These are phyloP conservation scores for Calliphora vomitoria DNA, from an alignment of 2,888 invertebrate species.

Conservation along the genomic window DNA sequence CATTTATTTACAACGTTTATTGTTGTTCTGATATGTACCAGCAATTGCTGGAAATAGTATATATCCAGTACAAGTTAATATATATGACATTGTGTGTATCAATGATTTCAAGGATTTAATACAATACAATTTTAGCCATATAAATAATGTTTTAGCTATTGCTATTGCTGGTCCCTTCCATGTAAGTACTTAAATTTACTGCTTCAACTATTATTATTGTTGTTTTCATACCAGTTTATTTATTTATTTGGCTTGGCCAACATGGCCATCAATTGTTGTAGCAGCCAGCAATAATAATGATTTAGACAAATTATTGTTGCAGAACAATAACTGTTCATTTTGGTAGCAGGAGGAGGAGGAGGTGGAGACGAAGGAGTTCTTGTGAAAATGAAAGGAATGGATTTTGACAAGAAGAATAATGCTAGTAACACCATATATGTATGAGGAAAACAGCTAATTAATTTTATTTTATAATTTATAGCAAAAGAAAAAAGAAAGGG, in stretches of 20 bases:
- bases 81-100: background rate
- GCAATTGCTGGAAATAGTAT: background rate
- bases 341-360: too few species aligned
- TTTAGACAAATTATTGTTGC: constrained; percentile 57
- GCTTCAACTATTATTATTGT: constrained; percentile 5
- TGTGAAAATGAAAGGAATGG: background rate
- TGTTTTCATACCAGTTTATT: constrained; percentile 4
- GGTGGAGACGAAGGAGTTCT: background rate
- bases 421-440: background rate
- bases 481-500: background rate
- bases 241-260: constrained; percentile 1
- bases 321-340: constrained; percentile 41
- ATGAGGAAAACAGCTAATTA: constrained; percentile 7
- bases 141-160: constrained; percentile 11
- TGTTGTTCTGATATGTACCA: background rate
- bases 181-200: constrained; percentile 22
- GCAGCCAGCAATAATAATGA: constrained; percentile 8
- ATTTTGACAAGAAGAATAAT: background rate
- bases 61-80: background rate
- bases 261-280: constrained; percentile 41
- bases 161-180: background rate
- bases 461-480: constrained; percentile 12
- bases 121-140: background rate
- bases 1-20: constrained; percentile 5
- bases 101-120: background rate